Evolutionary conservation across 2,888 invertebrate species (phyloP), one percentile per base, ranked within the genome.

Genomic region (Drosophila peninsularis): DNA sequence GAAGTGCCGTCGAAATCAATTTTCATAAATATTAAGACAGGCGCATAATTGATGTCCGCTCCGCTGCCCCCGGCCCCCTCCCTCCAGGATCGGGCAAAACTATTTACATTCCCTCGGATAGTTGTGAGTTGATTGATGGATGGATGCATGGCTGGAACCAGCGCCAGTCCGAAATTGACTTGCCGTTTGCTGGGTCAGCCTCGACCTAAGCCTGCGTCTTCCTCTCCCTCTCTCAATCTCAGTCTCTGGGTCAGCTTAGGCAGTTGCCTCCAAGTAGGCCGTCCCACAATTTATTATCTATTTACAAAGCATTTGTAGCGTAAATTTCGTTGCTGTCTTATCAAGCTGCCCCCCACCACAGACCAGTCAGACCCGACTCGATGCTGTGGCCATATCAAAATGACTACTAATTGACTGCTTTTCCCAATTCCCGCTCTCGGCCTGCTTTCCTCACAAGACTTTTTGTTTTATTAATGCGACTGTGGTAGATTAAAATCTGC

Each of bases 21-120:
- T 84, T 86, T 83, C 83, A 84, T 86, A 84, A 84, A 84, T 84
- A 84, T 84, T 84, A 69, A 81, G 83, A 84, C 83, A 84, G 77
- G 65, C 86, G 81, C 81, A 84, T 84, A 84, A 84, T 84, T 84
- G 83, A 84, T 75, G 83, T 69, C 65, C 52, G 47, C 61, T 66
- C 11, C 37, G 5, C 44, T 13, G 19, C 24, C 41, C 14, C 14
- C 34, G 10, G n/a, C 39, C 41, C 11, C 14, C 14, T 11, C n/a
- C 10, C 10, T 21, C 39, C 14, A 24, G 21, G 11, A 21, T n/a
- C 14, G 53, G 11, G 27, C 64, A 14, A 39, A 78, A 80, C 78
- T 85, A 83, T 76, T 80, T 71, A 74, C 74, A 71, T 71, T 78
- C 52, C 52, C 64, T 69, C 47, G 56, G 39, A 66, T 68, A 68